These are phyloP conservation scores for Laterallus jamaicensis DNA, from an alignment of 2,113 vertebrate species.

Conservation along the genomic window DNA sequence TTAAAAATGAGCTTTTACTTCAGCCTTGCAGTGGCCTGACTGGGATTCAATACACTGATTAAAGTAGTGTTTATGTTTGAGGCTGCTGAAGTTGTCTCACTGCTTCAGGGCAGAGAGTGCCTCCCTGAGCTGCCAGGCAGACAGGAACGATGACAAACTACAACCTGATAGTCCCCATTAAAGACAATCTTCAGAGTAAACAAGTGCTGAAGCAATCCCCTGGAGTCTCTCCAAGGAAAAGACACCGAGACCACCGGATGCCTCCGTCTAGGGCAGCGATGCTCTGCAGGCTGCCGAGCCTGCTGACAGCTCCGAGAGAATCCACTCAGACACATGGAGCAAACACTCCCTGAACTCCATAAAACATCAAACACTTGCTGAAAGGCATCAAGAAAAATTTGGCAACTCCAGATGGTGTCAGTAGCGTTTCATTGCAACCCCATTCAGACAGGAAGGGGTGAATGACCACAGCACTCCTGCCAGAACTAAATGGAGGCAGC, in stretches of 20 bases:
- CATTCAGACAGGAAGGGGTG: not conserved
- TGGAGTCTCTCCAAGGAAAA: not conserved
- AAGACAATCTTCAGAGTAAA: not conserved
- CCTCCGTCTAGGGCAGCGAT: rapidly evolving
- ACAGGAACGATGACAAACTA: not conserved
- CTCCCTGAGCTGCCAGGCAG: not conserved
- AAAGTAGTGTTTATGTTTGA: not conserved
- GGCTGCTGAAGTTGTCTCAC: not conserved
- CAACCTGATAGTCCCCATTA: not conserved
- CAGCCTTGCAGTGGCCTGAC: not conserved
- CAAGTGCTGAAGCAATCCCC: not conserved
- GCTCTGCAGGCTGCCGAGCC: not conserved
- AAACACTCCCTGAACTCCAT: not conserved
- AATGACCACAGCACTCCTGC: not conserved
- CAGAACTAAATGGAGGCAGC: not conserved
- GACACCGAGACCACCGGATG: not conserved
- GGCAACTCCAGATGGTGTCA: not conserved
- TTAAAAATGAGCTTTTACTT: not conserved
- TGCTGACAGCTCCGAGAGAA: not conserved
- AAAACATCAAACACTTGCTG: not conserved
- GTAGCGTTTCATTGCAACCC: not conserved
- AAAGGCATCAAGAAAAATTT: not conserved
- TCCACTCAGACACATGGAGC: not conserved
- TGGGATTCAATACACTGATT: not conserved
- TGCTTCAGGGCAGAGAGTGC: not conserved